A percentile compares a stretch with the other conserved stretches of the same genome.
Conservation (phyloP, 2,113 vertebrate species). For the Petrocephalus microphthalmus region DNA sequence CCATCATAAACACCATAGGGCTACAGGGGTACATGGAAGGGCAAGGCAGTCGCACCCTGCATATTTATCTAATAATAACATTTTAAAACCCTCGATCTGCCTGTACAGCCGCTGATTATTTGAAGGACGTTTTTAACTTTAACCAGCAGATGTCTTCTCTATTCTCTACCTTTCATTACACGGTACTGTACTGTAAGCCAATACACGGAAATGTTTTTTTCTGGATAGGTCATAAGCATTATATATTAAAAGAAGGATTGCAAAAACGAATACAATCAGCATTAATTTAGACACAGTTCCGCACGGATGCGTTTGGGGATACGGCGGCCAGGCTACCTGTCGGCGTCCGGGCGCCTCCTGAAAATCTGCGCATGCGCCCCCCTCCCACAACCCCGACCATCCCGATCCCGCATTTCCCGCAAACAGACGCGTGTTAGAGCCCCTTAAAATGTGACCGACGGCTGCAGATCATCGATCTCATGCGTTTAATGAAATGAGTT, state of each 20-base stretch:
- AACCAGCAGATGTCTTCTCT: slow-evolving; percentile 16
- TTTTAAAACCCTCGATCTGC: not conserved
- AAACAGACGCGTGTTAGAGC: not conserved
- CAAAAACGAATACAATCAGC: not conserved
- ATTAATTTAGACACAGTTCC: not conserved
- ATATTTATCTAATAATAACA: not conserved
- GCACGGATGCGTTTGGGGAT: not conserved
- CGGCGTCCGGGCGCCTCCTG: not conserved
- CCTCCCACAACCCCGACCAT: too few relatives aligned
- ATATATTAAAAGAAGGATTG: not conserved
- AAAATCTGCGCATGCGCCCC: not conserved
- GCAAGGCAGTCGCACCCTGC: not conserved
- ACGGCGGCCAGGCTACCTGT: not conserved
- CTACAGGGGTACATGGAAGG: not conserved
- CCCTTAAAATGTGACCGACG: not conserved
- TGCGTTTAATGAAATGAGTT: not conserved
- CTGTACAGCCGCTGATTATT: too few relatives aligned
- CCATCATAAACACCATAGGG: not conserved
- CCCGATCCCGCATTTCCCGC: not conserved
- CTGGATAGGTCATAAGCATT: not conserved
- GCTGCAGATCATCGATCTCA: not conserved
- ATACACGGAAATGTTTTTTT: not conserved
- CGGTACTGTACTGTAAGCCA: not conserved
- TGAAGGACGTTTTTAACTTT: not conserved
- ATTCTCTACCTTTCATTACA: not conserved